Evolutionary conservation across 2,113 vertebrate genomes (phyloP).

Genomic region (Sterrhoptilus dennistouni): DNA sequence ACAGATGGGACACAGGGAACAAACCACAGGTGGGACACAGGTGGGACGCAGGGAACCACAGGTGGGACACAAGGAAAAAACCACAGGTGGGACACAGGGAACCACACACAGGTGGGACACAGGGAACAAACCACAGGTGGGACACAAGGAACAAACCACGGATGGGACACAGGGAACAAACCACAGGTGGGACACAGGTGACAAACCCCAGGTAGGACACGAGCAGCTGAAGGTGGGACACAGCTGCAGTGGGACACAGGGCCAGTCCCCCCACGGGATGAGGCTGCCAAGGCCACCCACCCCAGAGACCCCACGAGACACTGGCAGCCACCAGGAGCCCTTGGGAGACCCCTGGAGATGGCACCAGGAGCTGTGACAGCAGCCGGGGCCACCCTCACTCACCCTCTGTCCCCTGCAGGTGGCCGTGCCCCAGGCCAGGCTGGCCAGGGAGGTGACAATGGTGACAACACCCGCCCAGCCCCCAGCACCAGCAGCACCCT

Average conservation of each 20-base stretch:
- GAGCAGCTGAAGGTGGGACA: neutral
- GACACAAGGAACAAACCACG: neutral
- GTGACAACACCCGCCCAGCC: fast-evolving
- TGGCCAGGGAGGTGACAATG: neutral
- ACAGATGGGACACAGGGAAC: no score
- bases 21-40: no score
- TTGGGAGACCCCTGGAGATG: fast-evolving
- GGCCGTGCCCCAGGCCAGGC: fast-evolving
- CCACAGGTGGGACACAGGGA: neutral
- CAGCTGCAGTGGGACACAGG: neutral
- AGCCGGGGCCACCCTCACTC: neutral
- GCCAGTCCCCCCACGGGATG: fast-evolving
- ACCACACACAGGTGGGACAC: neutral
- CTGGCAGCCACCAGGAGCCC: neutral
- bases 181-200: neutral
- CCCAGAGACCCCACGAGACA: neutral
- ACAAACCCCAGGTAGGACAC: neutral
- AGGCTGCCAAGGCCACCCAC: neutral
- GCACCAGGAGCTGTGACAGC: neutral
- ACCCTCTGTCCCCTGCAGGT: neutral
- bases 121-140: no score
- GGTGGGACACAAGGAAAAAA: neutral
- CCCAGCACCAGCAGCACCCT: neutral
- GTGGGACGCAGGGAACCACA: no score
- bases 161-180: neutral